Base-by-base conservation (phyloP, 2,113 vertebrate genomes). In the Phaethornis superciliosus region DNA sequence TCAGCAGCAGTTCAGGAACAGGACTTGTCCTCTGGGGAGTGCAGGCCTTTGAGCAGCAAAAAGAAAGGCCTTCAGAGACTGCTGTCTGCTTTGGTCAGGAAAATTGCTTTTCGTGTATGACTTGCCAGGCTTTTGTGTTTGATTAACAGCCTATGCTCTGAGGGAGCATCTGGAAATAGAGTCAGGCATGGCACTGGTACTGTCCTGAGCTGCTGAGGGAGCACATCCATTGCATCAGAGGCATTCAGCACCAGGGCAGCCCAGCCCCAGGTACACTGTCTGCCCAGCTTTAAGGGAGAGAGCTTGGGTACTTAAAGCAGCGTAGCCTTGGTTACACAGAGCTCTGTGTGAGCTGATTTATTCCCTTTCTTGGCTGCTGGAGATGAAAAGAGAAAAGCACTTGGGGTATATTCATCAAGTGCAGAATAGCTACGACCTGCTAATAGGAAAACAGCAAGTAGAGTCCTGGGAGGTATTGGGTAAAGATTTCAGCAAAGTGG, bases 301-400 rank as follows among this genome's bases (percentile, higher is more conserved):
- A 76, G 58, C 78, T 24, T 11, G 27, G 15, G 33, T 21, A 18
- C 79, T 49, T 27, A 15, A 1, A 37, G 70, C 88, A 80, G 67
- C 71, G 40, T 6, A 35, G 54, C 10, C 60, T 4, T 15, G 56
- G 64, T 40, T 54, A 58, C 81, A 54, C 13, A 55, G 51, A 79
- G 88, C 81, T 70, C 56, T n/a, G 20, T 7, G 58, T 26, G 82
- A 85, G 71, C 55, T 37, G 79, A 80, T 70, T 81, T 74, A 85
- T 82, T 52, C 87, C 71, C 42, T 64, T 80, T 70, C 84, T 74
- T 23, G 52, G 71, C 47, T 76, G 79, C 76, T 65, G 42, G 51
- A 91, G 79, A 59, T 59, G 88, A 63, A 96, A 60, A 62, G 72
- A 91, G 42, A 49, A 83, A 81, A 81, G 82, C 90, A 55, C 82